Base-by-base conservation (phyloP, 1,140 invertebrate species). In the Zophobas morio region DNA sequence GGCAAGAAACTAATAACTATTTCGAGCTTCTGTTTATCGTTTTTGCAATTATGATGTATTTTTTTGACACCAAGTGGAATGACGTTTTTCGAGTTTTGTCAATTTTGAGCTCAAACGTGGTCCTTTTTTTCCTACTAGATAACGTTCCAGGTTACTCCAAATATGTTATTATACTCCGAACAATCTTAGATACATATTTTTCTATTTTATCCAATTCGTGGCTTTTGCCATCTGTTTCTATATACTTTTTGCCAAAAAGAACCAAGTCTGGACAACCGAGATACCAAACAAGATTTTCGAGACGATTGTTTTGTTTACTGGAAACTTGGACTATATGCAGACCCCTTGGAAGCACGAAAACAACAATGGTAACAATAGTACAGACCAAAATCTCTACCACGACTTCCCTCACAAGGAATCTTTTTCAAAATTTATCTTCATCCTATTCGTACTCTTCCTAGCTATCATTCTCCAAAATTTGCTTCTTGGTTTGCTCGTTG, bases 121-220 rank as follows among this genome's bases (percentile, higher is more conserved):
- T 78, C 8, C 76, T 79, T 66, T 54, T 82, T 8, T n/a, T 74
- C 1, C 57, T 77, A 63, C 39, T 82, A 33, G 81, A 79, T 4
- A 79, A 82, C 39, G 39, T 82, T 1, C 81, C 81, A 4, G 46
- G 54, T 6, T 82, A 75, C 53, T 66, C 79, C 33, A 82, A 82
- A 60, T 82, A 82, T 51, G 80, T 80, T 56, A 80, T 82, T 20
- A 79, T 82, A 39, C 78, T 82, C 37, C 75, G 77, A 35, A 80
- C 77, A 0, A 77, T 72, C 2, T 82, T 6, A 70, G 79, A 51
- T 82, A 82, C 39, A 70, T 74, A 47, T 32, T 75, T 1, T 82
- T 82, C 74, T 82, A 82, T 42, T 80, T 82, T 39, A 77, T 82
- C n/a, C 79, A 80, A 75, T 82, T 82, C 39, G 37, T 80, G 4